Percentiles rank a stretch among this genome's conserved stretches.
These are phyloP conservation scores for Harpegnathos saltator DNA, from an alignment of 1,140 invertebrate species.

Conservation along the genomic window DNA sequence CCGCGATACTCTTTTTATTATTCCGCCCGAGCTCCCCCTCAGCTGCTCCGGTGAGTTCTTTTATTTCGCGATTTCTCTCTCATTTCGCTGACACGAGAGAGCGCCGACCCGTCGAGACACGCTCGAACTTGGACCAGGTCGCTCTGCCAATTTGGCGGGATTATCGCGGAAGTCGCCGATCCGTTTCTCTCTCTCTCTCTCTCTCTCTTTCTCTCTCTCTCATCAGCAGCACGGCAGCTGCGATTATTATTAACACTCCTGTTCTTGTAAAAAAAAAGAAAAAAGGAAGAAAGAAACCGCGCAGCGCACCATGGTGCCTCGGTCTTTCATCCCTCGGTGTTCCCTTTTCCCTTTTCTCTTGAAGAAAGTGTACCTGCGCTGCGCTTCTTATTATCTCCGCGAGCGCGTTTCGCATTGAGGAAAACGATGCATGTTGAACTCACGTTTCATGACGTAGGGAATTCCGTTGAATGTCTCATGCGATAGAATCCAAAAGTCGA, in stretches of 20 bases:
- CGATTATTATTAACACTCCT: constrained; percentile 44
- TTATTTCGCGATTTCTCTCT: constrained; percentile 76
- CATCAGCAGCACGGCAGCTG: constrained; percentile 24
- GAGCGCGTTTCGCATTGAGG: background rate
- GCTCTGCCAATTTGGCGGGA: constrained; percentile 66
- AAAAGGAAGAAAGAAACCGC: no score
- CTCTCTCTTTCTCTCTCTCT: no score
- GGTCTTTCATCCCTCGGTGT: background rate
- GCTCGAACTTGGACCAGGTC: constrained; percentile 41
- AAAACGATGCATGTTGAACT: constrained; percentile 2
- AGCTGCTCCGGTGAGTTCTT: constrained; percentile 57
- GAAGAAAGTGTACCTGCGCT: no score
- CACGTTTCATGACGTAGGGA: constrained; percentile 36
- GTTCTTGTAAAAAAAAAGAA: no score
- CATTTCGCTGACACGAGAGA: constrained; percentile 61
- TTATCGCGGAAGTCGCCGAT: constrained; percentile 64
- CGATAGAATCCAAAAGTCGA: background rate
- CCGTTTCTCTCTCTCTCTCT: no score
- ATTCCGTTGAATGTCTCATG: constrained; percentile 13
- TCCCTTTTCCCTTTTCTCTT: no score
- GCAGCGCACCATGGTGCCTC: no score
- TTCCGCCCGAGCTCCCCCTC: constrained; percentile 62
- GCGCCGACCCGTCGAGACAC: constrained; percentile 57
- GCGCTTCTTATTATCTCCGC: no score
- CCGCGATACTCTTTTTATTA: constrained; percentile 70